Base-by-base conservation (phyloP, 2,888 invertebrate genomes). In the Eristalis arbustorum region DNA sequence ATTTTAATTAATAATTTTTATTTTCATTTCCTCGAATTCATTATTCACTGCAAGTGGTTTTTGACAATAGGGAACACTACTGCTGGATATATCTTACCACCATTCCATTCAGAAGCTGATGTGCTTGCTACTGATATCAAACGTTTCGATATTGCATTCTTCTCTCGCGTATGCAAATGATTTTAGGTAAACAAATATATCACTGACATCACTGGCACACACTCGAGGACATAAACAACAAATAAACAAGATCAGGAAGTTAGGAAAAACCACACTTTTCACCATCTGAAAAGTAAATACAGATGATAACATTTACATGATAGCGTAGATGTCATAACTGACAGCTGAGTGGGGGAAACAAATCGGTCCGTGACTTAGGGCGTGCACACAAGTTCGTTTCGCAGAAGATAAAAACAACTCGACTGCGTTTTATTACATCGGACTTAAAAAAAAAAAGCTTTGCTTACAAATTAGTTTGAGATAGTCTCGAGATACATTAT, bases 381-480 rank as follows among this genome's bases (percentile, higher is more conserved):
- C 59, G 59, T 5, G 1, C 11, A 25, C 59, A 59, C 59, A 59
- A 25, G 59, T 56, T 18, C 6, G 49, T 18, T 49, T 49, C 18
- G 49, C 49, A 49, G 49, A 49, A 49, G 49, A 49, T 18, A 49
- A 31, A 49, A 49, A 18, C 49, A 49, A 18, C 49, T 49, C 49
- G 4, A 49, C 49, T 49, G 49, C 49, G 18, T n/a, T 49, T 49
- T 76, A 42, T 76, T 67, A 42, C 61, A 18, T 18, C 42, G 49
- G 49, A 18, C 67, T 68, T 73, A 68, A 5, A 76, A 62, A 67
- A 62, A 67, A 61, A 28, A 40, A 31, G 31, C 42, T 23, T 76
- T 57, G 37, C 34, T 37, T 25, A 6, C 25, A 37, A 40, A 57
- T 25, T 63, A 49, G 28, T n/a, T 67, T 18, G 61, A 67, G 25